Evolutionary conservation across 1,140 invertebrate genomes (phyloP).

Genomic region (Zaprionus capensis): DNA sequence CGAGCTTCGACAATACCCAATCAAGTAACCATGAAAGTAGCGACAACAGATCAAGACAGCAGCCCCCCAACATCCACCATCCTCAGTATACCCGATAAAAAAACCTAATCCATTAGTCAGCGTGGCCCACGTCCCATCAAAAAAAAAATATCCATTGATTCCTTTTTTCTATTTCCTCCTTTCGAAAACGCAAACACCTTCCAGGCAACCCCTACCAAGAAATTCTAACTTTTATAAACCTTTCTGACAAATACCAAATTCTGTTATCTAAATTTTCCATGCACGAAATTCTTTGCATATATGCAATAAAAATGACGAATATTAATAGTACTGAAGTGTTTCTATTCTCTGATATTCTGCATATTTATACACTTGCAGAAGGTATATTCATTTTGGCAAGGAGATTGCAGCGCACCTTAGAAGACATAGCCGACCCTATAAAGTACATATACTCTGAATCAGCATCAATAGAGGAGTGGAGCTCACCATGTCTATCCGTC

Average conservation of each 20-base stretch:
- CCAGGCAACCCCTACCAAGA: neutral
- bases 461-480: too few species aligned
- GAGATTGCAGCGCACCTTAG: too few species aligned
- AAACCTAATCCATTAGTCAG: slow-evolving; percentile 29
- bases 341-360: neutral
- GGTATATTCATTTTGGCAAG: too few species aligned
- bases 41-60: neutral
- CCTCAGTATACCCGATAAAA: neutral
- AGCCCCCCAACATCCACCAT: neutral
- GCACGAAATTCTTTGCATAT: slow-evolving; percentile 13
- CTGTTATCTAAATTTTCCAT: slow-evolving; percentile 2
- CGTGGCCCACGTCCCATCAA: slow-evolving; percentile 54
- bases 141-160: slow-evolving; percentile 49
- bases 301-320: slow-evolving; percentile 36
- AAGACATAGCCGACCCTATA: too few species aligned
- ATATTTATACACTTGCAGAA: too few species aligned
- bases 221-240: neutral
- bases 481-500: too few species aligned
- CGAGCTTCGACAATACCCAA: neutral
- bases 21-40: neutral
- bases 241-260: neutral
- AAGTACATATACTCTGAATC: too few species aligned
- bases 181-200: slow-evolving; percentile 37
- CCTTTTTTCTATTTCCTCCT: slow-evolving; percentile 20
- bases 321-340: slow-evolving; percentile 21